Percentiles rank a stretch among this genome's conserved stretches.
These are phyloP conservation scores for Clarias gariepinus DNA, from an alignment of 2,113 vertebrate species.

Conservation along the genomic window DNA sequence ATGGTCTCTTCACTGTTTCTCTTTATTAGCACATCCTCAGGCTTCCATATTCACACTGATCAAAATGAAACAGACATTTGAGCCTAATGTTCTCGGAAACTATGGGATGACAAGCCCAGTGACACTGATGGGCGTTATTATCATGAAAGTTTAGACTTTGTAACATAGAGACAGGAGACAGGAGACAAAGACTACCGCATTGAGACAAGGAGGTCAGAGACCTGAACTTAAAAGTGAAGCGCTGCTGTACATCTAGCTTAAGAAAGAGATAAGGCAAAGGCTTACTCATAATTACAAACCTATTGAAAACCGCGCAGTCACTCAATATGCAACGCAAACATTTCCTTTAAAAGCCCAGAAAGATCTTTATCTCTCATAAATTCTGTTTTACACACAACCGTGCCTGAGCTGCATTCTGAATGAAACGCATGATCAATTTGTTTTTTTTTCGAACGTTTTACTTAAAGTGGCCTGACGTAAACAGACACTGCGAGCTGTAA, in stretches of 20 bases:
- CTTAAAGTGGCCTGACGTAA: constrained; percentile 36
- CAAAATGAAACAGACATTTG: too few species aligned
- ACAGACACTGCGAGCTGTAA: constrained; percentile 27
- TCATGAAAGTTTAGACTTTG: neutral
- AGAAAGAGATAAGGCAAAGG: neutral
- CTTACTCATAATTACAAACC: neutral
- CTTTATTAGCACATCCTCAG: too few species aligned
- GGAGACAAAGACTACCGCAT: too few species aligned
- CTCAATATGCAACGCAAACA: neutral
- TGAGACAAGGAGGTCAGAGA: neutral
- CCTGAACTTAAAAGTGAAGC: neutral
- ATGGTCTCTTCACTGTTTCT: too few species aligned
- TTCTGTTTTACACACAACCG: neutral
- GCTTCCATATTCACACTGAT: too few species aligned
- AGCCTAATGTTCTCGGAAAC: too few species aligned
- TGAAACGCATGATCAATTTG: neutral
- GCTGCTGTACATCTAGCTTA: neutral
- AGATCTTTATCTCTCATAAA: neutral
- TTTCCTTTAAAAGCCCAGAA: neutral
- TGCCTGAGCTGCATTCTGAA: neutral
- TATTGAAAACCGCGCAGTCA: neutral
- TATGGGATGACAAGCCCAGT: neutral
- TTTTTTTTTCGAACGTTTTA: constrained; percentile 23
- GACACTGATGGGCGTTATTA: neutral
- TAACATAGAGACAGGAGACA: neutral